A percentile compares a stretch with the other conserved stretches of the same genome.
Evolutionary conservation across 2,888 invertebrate species (phyloP).

Genomic region (Cryptophagus acutangulus): DNA sequence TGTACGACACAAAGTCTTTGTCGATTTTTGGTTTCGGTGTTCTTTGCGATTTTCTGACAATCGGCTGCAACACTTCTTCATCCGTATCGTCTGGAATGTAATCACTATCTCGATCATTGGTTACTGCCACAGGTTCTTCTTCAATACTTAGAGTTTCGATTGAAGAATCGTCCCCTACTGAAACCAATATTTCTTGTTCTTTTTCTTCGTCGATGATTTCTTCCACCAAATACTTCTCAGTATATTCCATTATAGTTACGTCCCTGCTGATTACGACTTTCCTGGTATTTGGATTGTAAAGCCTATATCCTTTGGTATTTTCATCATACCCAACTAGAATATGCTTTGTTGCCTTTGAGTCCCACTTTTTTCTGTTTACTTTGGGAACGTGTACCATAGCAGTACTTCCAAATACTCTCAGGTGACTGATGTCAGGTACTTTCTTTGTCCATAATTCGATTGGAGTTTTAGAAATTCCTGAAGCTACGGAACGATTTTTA

Average conservation of each 20-base stretch:
- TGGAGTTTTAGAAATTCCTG: no score
- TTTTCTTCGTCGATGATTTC: neutral
- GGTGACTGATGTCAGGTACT: neutral
- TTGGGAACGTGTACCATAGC: constrained; percentile 12
- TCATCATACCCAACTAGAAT: constrained; percentile 12
- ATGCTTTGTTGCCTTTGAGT: constrained; percentile 2
- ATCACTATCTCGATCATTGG: no score
- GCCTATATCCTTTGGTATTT: constrained; percentile 9
- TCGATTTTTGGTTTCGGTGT: neutral
- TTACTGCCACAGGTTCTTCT: no score
- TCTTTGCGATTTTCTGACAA: neutral
- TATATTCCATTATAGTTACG: neutral
- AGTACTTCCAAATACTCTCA: constrained; percentile 9
- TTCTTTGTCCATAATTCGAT: neutral
- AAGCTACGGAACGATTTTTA: constrained; percentile 6
- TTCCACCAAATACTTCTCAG: neutral
- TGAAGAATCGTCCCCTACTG: constrained; percentile 5
- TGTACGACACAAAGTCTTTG: neutral
- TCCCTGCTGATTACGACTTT: neutral
- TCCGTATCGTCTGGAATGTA: no score
- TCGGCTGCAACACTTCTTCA: no score
- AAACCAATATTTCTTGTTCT: constrained; percentile 5
- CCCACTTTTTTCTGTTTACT: constrained; percentile 9
- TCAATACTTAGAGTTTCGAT: no score
- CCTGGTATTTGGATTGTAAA: constrained; percentile 2